Conservation (phyloP, 1,140 invertebrate genomes). For the Octopus bimaculoides region DNA sequence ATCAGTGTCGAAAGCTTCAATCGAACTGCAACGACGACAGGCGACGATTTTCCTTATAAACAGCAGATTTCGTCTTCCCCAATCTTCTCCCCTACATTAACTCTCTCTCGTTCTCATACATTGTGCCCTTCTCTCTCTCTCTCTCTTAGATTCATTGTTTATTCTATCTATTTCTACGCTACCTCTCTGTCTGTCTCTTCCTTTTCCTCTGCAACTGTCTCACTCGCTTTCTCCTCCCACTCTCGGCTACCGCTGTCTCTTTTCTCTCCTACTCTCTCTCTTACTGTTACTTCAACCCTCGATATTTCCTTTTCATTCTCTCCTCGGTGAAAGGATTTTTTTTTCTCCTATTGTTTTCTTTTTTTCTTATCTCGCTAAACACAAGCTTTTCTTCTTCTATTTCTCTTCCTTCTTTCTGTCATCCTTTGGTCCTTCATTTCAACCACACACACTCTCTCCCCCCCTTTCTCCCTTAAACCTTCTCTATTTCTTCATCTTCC, state of each 20-base stretch:
- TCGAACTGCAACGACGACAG: not conserved
- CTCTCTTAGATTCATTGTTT: not conserved
- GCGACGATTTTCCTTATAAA: too few relatives aligned
- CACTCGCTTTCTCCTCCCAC: not conserved
- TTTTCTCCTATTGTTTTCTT: conserved; percentile 10
- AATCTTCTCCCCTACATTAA: not conserved
- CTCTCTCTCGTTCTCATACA: not conserved
- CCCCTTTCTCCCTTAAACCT: not conserved
- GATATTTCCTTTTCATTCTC: not conserved
- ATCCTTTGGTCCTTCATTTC: not conserved
- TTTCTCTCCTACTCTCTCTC: not conserved
- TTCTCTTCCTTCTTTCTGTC: not conserved
- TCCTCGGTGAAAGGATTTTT: not conserved
- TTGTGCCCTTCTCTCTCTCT: not conserved
- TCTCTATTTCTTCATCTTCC: conserved; percentile 13
- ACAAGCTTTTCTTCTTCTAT: conserved; percentile 10
- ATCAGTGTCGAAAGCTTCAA: conserved; percentile 8
- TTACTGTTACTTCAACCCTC: not conserved
- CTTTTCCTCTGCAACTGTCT: conserved; percentile 7
- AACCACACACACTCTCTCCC: not conserved
- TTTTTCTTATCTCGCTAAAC: not conserved
- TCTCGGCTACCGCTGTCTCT: not conserved
- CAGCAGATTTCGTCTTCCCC: not conserved
- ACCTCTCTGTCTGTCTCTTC: not conserved
- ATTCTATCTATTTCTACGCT: conserved; percentile 9